Evolutionary conservation across 2,113 vertebrate genomes (phyloP), one percentile per base, ranked within the genome.

Genomic region (Eurystomus gularis): DNA sequence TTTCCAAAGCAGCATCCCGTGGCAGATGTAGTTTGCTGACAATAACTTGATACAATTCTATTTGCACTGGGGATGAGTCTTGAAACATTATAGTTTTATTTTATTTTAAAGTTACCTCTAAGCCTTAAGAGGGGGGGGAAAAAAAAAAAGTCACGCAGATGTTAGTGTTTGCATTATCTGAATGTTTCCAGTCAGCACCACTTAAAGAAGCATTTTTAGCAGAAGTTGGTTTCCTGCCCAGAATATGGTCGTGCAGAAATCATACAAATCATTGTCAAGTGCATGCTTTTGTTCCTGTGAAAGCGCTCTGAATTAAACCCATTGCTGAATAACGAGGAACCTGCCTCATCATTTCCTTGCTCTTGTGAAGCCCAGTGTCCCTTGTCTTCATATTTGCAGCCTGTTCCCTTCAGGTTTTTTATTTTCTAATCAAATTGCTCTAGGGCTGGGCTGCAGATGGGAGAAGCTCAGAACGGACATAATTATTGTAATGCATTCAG

Each of bases 321-420:
- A 60, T 51, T 69, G 81, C 81, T 82, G 91, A 90, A 77, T 77
- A 90, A 95, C 40, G 79, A 96, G 62, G 77, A 90, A 73, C 73
- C 72, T 70, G 68, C 91, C 76, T 80, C 86, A 83, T 90, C 81
- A 86, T 93, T 93, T 86, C 72, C 88, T 93, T 62, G 62, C 79
- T 81, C 68, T 72, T 58, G 35, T 73, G 81, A 51, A 81, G 60
- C 76, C 61, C 68, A 28, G 19, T 72, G 46, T 88, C 82, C 78
- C 91, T 81, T 68, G 46, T 61, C 83, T 83, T 93, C 81, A 26
- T 48, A 69, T 79, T 92, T 82, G 82, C 61, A 92, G 66, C 42
- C 71, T 57, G 19, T 77, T 95, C 75, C 70, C 65, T 87, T 82
- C 57, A 80, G 49, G 10, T 68, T 92, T 70, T 82, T 68, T 65